Evolutionary conservation across 2,888 invertebrate genomes (phyloP), one percentile per base, ranked within the genome.

Genomic region (Ophion ellenae): DNA sequence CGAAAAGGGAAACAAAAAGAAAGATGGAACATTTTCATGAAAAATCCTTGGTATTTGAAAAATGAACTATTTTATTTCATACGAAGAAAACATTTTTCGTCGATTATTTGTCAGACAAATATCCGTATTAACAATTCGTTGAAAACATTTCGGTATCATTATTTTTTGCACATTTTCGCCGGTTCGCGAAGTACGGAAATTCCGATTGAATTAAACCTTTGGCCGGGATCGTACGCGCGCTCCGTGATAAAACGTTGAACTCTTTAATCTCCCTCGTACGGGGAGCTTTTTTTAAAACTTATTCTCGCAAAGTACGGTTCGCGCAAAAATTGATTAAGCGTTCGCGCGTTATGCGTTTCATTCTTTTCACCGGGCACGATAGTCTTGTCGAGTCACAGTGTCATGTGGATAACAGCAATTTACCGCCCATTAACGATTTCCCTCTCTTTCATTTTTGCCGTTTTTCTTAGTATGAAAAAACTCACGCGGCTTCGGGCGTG

Each of bases 331-430:
- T 47, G 64, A 40, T 40, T 17, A 64, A 36, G 20, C 47, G n/a
- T 61, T 74, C 53, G 36, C n/a, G n/a, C n/a, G 20, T 9, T 59
- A 45, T 6, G 20, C n/a, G 28, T 63, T 24, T 47, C 32, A 36
- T 47, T 67, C 7, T 75, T 79, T 82, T 83, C 77, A 83, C 79
- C 71, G 85, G 85, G 80, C 57, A 67, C 57, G 9, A 57, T 64
- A 79, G 17, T 84, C 40, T 40, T 40, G 7, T 7, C 40, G 40
- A 40, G 40, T 40, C 40, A 9, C 40, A 40, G 40, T 40, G 40
- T 40, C 40, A 74, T 45, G 69, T 74, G 45, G 53, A 78, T 70
- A 83, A 85, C 83, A 83, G 80, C 67, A 71, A 74, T 66, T 83
- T 64, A 64, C 71, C 76, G 40, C 1, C 61, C 69, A 75, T 81